Base-by-base conservation (phyloP, 2,888 invertebrate genomes). In the Phlogophora meticulosa region DNA sequence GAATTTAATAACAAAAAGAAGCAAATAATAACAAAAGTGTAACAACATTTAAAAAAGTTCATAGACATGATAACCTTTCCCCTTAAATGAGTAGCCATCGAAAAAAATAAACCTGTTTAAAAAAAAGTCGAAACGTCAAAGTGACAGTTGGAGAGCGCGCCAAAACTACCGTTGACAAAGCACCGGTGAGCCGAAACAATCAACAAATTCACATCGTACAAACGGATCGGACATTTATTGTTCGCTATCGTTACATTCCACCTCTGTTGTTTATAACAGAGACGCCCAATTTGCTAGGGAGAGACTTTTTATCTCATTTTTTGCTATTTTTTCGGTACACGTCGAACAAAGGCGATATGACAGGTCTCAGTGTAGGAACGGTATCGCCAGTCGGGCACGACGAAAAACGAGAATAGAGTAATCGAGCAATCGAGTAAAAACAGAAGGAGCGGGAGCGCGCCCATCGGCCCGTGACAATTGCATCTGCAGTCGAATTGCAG, bases 191-290 rank as follows among this genome's bases (percentile, higher is more conserved):
- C 86, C 86, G 89, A 93, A 93, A 94, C 94, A 94, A 94, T 94
- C 94, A 92, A 92, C 92, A 88, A 93, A 92, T 93, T 92, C 91
- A 88, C 91, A 91, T 91, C 90, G 87, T 84, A 90, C 91, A 91
- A 90, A 92, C 90, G 90, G 87, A 92, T 94, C 93, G 92, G 94
- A 94, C 94, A 91, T 93, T 94, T 94, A 95, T 95, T 95, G 94
- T 94, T 87, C 90, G 91, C 90, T 95, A 95, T 95, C 95, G 91
- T 88, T 84, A 89, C 90, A 90, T 95, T 95, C 94, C 95, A 94
- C 92, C 92, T 94, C 94, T 89, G 91, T 94, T 95, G 94, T 94
- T 95, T 92, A 92, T 90, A 94, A 95, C 94, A 94, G 93, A 94
- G 93, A 93, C 93, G 92, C 90, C 92, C 94, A 95, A 95, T 94